Evolutionary conservation across 2,113 vertebrate genomes (phyloP).

Genomic region (cattle (Bos taurus)): ARS-UCD2.0 NC_037351.1:10240001-10240500

Average conservation of each 20-base stretch:
- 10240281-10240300: not conserved
- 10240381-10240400: not conserved
- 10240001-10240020: not conserved
- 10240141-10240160: not conserved
- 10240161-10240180: not conserved
- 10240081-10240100: not conserved
- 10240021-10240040: not conserved
- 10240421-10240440: not conserved
- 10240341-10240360: not conserved
- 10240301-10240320: not conserved
- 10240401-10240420: not conserved
- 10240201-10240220: not conserved
- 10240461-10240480: not conserved
- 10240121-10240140: not conserved
- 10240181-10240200: not conserved
- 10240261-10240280: not conserved
- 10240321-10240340: accelerated
- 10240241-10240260: accelerated
- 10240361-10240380: not conserved
- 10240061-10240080: not conserved
- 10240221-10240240: not conserved
- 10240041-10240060: not conserved
- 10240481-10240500: not conserved
- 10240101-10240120: not conserved
- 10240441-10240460: not conserved